Evolutionary conservation across 2,888 invertebrate genomes (phyloP).

Genomic region (Girardia tigrina): DNA sequence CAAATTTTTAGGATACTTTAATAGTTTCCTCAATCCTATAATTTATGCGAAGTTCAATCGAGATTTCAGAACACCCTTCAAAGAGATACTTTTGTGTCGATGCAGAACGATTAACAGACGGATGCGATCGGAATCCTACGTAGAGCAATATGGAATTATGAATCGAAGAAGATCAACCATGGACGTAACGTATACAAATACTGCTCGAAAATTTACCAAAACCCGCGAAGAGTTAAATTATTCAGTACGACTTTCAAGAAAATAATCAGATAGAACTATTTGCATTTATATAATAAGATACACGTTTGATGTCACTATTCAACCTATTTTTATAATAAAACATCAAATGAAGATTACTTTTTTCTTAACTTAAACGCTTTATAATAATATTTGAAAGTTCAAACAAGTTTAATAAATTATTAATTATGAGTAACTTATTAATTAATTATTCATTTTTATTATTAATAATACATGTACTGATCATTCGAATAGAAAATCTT

Average conservation of each 20-base stretch:
- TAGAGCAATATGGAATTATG: slow-evolving; percentile 44
- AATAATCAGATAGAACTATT: too few relatives aligned
- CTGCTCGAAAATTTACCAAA: background rate
- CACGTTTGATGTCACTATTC: too few relatives aligned
- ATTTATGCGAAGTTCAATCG: slow-evolving; percentile 72
- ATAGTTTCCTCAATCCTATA: background rate
- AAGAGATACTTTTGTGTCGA: slow-evolving; percentile 67
- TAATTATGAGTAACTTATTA: too few relatives aligned
- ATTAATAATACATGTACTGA: too few relatives aligned
- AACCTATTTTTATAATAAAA: too few relatives aligned
- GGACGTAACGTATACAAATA: background rate
- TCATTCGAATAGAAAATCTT: too few relatives aligned
- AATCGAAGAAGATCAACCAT: slow-evolving; percentile 9
- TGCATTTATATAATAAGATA: too few relatives aligned
- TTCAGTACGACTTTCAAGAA: background rate
- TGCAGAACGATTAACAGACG: slow-evolving; percentile 47
- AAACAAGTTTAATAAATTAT: too few relatives aligned
- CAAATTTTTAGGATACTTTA: slow-evolving; percentile 55
- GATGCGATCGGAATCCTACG: slow-evolving; percentile 47
- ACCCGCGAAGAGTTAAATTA: background rate
- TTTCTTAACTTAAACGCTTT: too few relatives aligned
- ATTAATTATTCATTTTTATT: too few relatives aligned
- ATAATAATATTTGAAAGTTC: too few relatives aligned
- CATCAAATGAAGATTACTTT: too few relatives aligned
- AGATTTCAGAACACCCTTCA: slow-evolving; percentile 85